These are phyloP conservation scores for Poeciliopsis retropinna DNA, from an alignment of 2,113 vertebrate genomes.

Conservation along the genomic window DNA sequence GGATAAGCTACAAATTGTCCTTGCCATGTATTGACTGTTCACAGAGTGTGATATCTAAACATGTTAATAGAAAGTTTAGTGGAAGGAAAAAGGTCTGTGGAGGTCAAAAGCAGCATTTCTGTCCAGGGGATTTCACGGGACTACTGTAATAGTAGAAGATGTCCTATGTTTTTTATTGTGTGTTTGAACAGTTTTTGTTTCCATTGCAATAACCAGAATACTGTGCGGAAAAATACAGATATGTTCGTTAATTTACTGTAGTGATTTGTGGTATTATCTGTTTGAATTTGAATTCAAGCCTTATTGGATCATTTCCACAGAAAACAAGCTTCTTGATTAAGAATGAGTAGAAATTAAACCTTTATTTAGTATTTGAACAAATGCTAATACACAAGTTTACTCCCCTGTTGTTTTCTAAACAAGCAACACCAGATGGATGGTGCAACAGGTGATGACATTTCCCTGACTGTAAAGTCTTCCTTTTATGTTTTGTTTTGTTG, in stretches of 20 bases:
- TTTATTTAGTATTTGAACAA: not conserved
- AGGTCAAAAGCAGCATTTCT: too few relatives aligned
- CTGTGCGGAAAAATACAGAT: not conserved
- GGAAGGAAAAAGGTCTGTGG: too few relatives aligned
- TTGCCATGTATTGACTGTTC: too few relatives aligned
- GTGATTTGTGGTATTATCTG: not conserved
- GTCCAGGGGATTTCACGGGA: too few relatives aligned
- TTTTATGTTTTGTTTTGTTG: conserved; percentile 46
- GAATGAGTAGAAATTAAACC: not conserved
- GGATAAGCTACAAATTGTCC: too few relatives aligned
- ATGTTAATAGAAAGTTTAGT: too few relatives aligned
- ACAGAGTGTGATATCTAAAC: too few relatives aligned
- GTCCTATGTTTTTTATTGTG: too few relatives aligned
- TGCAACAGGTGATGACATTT: conserved; percentile 25
- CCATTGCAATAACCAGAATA: not conserved
- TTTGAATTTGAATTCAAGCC: not conserved
- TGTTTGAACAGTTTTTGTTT: too few relatives aligned
- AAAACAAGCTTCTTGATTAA: not conserved
- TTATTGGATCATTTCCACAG: not conserved
- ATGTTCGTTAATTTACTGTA: not conserved
- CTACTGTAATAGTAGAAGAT: too few relatives aligned
- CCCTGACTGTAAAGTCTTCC: conserved; percentile 23
- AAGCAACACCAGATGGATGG: conserved; percentile 12
- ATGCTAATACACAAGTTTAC: not conserved
- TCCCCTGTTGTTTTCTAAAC: not conserved